Evolutionary conservation across 1,140 invertebrate species (phyloP), one percentile per base, ranked within the genome.

Genomic region (Orussus abietinus): DNA sequence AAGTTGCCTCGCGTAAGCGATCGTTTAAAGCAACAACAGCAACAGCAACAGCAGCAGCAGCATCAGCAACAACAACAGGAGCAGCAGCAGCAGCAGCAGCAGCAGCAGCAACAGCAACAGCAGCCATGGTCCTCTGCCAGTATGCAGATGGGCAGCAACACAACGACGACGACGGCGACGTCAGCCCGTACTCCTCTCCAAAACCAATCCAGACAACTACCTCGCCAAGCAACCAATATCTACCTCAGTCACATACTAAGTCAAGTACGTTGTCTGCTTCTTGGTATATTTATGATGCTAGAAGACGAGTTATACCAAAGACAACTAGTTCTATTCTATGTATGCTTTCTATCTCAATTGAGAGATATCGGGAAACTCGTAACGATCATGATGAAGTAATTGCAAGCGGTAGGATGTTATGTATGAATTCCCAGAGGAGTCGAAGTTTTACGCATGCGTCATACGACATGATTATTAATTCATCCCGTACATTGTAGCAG

Each of bases 31-130:
- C 53, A 55, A 42, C 58, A 64, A 35, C 48, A 71, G 38, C 72
- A 72, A 0, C 66, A 68, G 5, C 69, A 72, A 19, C 72, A 75
- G 14, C 74, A 75, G 32, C 68, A 79, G 5, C 70, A 77, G 2
- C 66, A 81, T 5, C 72, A 77, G 20, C 80, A 81, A 38, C 80
- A 81, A 38, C 78, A 80, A 40, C 77, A 79, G 41, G 78, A 83
- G 38, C 81, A 84, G 40, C 78, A 82, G 45, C 49, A 55, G 2
- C 49, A 55, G 0, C 45, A 59, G 4, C 53, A 54, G 20, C n/a
- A n/a, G 18, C 62, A 57, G 3, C 53, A 47, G 5, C 53, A 45
- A 10, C 55, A 54, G n/a, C 54, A 64, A 21, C 62, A 75, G 11
- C 71, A 63, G 44, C 53, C 63, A n/a, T 74, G 69, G 69, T 55